Evolutionary conservation across 2,888 invertebrate genomes (phyloP), one percentile per base, ranked within the genome.

Genomic region (Odontocolon sp.): DNA sequence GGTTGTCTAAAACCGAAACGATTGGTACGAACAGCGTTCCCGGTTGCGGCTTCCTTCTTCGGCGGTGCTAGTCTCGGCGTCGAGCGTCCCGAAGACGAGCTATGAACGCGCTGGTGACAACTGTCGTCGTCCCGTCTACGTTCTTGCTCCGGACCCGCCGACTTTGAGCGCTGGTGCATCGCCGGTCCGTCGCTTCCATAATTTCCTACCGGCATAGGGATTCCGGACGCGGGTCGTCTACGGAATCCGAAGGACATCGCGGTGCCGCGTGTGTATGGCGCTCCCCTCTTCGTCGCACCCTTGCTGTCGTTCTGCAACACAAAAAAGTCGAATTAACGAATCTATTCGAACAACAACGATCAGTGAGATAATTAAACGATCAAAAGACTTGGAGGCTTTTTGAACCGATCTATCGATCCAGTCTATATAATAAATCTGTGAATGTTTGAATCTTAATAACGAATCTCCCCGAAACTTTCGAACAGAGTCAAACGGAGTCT

Each of bases 171-270:
- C 14, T 90, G 91, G 40, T 91, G 90, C 0, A 90, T 87, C n/a
- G 87, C 85, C 77, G 76, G 83, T 16, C 86, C 81, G 73, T 89
- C 83, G 78, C 81, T 81, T 77, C 85, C 47, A 57, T 83, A 79
- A 26, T 59, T 78, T 21, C 84, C 76, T 82, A 88, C 78, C 61
- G 89, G 87, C 74, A 88, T 88, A 50, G 90, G 91, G 64, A 90
- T 92, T 57, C 92, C 92, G 36, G 92, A 91, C 42, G 91, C 87
- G 42, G 45, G 93, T 93, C 68, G 95, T 74, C 95, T 93, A 59
- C 95, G 94, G 91, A 96, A 96, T 54, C 96, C 96, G 90, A 96
- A 96, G 45, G 96, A 96, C 87, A 95, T 96, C 71, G 96, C 94
- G 79, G 96, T 95, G 59, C 96, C 96, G 79, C 94, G 93, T 75